A percentile compares a stretch with the other conserved stretches of the same genome.
Evolutionary conservation across 2,113 vertebrate species (phyloP).

Genomic region (Octodon degus): DNA sequence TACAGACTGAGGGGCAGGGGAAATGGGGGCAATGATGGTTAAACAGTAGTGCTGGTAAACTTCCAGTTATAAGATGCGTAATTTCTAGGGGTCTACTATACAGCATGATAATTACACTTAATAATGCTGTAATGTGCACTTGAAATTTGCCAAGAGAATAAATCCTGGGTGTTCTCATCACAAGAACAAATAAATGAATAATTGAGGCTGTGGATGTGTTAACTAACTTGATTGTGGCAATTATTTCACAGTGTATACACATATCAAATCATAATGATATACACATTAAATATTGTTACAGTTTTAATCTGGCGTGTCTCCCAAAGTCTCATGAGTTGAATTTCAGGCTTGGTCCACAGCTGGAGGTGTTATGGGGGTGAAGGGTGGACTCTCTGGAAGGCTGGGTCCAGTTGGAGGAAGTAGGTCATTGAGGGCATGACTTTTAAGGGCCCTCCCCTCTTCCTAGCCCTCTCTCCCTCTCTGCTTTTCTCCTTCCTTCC

Average conservation of each 20-base stretch:
- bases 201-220: neutral
- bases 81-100: neutral
- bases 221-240: neutral
- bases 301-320: neutral
- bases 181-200: neutral
- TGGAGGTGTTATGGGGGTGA: neutral
- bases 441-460: neutral
- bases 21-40: neutral
- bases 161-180: neutral
- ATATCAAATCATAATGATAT: neutral
- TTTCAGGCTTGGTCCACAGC: neutral
- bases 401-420: neutral
- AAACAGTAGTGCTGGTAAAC: neutral
- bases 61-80: neutral
- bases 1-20: neutral
- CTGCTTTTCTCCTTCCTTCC: neutral
- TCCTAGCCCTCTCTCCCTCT: neutral
- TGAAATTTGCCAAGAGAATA: neutral
- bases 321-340: neutral
- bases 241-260: neutral
- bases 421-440: neutral
- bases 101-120: neutral
- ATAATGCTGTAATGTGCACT: neutral
- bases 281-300: neutral
- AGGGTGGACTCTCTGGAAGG: neutral